Percentiles rank a stretch among this genome's conserved stretches.
Evolutionary conservation across 2,113 vertebrate genomes (phyloP).

Genomic region (Pseudorasbora parva): DNA sequence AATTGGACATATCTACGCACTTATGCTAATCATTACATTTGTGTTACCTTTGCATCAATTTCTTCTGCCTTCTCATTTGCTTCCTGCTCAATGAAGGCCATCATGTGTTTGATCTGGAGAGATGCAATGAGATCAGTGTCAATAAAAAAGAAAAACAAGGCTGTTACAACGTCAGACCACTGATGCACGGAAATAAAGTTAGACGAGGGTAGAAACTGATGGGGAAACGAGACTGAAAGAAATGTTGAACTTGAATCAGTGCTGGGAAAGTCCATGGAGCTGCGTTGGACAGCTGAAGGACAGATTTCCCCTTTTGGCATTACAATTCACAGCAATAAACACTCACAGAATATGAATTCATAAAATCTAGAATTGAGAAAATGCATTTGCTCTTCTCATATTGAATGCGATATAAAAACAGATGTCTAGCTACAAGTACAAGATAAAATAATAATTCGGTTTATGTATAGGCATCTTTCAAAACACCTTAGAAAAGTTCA

Average conservation of each 20-base stretch:
- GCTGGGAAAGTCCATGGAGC: background rate
- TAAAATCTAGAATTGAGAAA: background rate
- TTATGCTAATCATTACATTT: background rate
- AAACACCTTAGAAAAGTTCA: background rate
- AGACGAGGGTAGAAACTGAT: background rate
- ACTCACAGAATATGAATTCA: background rate
- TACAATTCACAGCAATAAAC: background rate
- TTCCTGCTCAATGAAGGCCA: conserved; percentile 99
- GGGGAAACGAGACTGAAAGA: conserved; percentile 33
- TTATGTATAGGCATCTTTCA: background rate
- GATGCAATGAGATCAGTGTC: background rate
- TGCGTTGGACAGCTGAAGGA: background rate
- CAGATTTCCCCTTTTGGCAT: background rate
- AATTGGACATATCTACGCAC: background rate
- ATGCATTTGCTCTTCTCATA: background rate
- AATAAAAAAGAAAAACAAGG: background rate
- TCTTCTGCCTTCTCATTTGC: conserved; percentile 98
- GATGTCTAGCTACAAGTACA: background rate
- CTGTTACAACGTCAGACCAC: background rate
- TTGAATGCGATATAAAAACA: background rate
- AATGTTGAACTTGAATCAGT: background rate
- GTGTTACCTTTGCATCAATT: conserved; percentile 95
- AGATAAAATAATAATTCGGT: background rate
- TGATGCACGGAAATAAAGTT: background rate
- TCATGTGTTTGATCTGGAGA: conserved; percentile 95